Evolutionary conservation across 2,888 invertebrate genomes (phyloP), one percentile per base, ranked within the genome.

Genomic region (Spatulosminthurus flaviceps): DNA sequence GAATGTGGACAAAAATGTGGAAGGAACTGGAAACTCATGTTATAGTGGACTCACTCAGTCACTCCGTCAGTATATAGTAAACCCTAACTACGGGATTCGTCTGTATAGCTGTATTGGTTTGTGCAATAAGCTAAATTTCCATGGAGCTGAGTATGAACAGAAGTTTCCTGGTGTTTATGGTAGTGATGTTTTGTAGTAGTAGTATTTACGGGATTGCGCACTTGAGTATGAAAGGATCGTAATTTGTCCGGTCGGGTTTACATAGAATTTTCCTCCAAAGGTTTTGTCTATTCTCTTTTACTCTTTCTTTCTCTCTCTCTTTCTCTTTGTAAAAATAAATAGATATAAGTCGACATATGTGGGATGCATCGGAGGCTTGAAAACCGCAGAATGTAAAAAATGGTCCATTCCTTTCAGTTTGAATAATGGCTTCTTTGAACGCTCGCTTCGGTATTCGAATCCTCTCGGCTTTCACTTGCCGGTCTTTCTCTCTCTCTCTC

Each of bases 361-460:
- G 51, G 5, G 16, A 51, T 51, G 51, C 51, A 51, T 51, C 51
- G 16, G n/a, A 51, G 51, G 51, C 16, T 51, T 51, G 19, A 51
- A 51, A 34, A 34, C 34, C 34, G 34, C 34, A 34, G 34, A 34
- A 34, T 34, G 34, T 34, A 34, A 34, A 51, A 51, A 51, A 51
- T 51, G n/a, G 51, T 51, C 51, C 51, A n/a, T 51, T 51, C 51
- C 51, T n/a, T 51, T 51, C 51, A 51, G 51, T 51, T 51, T 51
- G 51, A 51, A 51, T 51, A 51, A 51, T 51, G 51, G 51, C 16
- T 2, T 51, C n/a, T 51, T 51, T 51, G 51, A 51, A 51, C n/a
- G 51, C 51, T 51, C n/a, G 51, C 51, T 51, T 51, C n/a, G 51
- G 51, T 51, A 2, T 51, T 51, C 1, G 51, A 51, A 51, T n/a